Conservation (phyloP, 2,113 vertebrate species). For the Heterotilapia buettikoferi region DNA sequence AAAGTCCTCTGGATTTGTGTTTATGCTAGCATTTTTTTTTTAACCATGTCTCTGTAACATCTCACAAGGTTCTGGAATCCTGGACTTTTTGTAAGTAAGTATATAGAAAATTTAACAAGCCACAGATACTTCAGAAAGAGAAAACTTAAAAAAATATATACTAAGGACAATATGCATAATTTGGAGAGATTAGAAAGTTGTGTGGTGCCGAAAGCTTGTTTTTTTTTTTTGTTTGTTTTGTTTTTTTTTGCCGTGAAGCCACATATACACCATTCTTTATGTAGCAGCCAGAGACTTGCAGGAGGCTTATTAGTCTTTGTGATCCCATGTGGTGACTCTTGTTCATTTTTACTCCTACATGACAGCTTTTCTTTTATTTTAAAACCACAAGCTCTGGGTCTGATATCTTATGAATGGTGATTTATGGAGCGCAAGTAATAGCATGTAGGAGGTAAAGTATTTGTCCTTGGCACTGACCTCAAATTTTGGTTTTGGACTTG, state of each 20-base stretch:
- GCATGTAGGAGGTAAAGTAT: background rate
- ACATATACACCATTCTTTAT: background rate
- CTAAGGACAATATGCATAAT: background rate
- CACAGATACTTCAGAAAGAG: background rate
- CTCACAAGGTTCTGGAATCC: background rate
- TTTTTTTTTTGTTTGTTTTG: rapidly evolving
- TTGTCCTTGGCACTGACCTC: slow-evolving; percentile 12
- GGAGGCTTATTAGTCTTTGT: slow-evolving; percentile 2
- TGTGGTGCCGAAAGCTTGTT: rapidly evolving
- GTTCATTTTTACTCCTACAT: slow-evolving; percentile 3
- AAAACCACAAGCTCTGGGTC: background rate
- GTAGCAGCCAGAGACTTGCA: background rate
- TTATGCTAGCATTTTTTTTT: background rate
- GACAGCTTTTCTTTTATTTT: slow-evolving; percentile 7
- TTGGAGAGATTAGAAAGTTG: background rate
- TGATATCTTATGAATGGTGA: slow-evolving; percentile 22
- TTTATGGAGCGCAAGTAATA: slow-evolving; percentile 14
- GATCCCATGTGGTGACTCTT: slow-evolving; percentile 9
- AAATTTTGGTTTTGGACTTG: background rate
- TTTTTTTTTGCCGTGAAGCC: background rate
- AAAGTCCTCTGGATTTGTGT: background rate
- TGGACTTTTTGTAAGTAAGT: background rate
- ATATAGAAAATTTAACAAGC: background rate
- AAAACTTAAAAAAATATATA: background rate
- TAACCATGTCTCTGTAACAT: background rate